phyloP scores from a whole-genome alignment of 1,140 invertebrate genomes.

The Drosophila persimilis region DNA sequence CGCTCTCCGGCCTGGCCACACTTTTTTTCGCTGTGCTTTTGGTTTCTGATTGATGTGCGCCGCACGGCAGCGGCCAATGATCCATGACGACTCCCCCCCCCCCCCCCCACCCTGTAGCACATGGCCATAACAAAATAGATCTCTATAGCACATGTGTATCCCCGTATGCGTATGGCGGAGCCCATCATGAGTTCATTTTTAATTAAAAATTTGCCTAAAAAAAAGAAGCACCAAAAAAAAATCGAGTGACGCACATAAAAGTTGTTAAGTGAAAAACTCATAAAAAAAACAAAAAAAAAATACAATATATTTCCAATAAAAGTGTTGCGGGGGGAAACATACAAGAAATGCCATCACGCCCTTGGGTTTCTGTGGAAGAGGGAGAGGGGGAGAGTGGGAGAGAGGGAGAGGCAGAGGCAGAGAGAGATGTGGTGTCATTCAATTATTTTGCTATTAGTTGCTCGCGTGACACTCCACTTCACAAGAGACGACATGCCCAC shows the following conservation, averaged over 20 bases:
- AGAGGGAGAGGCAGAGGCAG: too few species aligned
- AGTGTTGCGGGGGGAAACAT: constrained; percentile 13
- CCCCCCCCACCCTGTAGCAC: constrained; percentile 16
- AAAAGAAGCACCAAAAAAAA: constrained; percentile 6
- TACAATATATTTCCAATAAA: constrained; percentile 16
- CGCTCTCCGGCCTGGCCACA: constrained; percentile 61
- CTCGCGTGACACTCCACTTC: constrained; percentile 59
- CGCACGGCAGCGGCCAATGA: constrained; percentile 1
- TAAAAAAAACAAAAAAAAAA: not conserved
- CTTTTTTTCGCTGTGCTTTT: constrained; percentile 36
- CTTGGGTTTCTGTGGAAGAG: not conserved
- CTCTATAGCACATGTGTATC: not conserved
- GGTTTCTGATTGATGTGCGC: constrained; percentile 59
- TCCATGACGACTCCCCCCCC: constrained; percentile 6
- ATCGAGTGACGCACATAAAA: constrained; percentile 45
- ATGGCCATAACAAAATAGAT: constrained; percentile 42
- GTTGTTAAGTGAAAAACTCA: constrained; percentile 60
- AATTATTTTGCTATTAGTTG: constrained; percentile 73
- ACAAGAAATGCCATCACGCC: constrained; percentile 36
- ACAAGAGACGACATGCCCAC: constrained; percentile 30
- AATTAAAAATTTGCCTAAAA: constrained; percentile 65
- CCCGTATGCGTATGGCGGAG: not conserved
- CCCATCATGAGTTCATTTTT: constrained; percentile 68
- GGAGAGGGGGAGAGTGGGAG: too few species aligned
- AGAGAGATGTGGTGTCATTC: constrained; percentile 57